Evolutionary conservation across 1,140 invertebrate genomes (phyloP).

Genomic region (Cepaea nemoralis): DNA sequence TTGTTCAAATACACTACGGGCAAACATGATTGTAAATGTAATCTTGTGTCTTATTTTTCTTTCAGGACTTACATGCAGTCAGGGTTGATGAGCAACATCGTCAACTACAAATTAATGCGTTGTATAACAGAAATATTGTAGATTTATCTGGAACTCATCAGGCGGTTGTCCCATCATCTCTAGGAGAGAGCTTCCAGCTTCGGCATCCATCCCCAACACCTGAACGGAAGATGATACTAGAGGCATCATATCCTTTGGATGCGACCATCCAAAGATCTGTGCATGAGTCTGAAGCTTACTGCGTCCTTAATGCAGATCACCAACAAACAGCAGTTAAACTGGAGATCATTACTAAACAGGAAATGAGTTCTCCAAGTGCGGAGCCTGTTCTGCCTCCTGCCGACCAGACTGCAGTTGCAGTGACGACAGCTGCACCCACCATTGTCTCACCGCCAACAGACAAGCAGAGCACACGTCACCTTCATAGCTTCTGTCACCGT

Average conservation of each 20-base stretch:
- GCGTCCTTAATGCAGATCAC: neutral
- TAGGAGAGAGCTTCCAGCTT: neutral
- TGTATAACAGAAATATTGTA: conserved; percentile 25
- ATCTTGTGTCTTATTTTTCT: conserved; percentile 5
- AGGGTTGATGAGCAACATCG: neutral
- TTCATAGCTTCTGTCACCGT: conserved; percentile 26
- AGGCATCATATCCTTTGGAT: neutral
- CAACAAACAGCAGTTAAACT: neutral
- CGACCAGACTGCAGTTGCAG: neutral
- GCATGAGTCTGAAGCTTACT: neutral
- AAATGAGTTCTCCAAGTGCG: neutral
- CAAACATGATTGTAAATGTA: too few relatives aligned
- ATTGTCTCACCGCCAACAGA: neutral
- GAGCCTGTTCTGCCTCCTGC: neutral
- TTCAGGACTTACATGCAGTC: conserved; percentile 20
- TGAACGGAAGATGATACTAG: conserved; percentile 16
- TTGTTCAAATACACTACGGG: too few relatives aligned
- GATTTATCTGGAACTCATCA: neutral
- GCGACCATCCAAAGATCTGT: neutral
- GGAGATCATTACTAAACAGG: neutral
- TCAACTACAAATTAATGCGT: neutral
- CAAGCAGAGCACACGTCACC: neutral
- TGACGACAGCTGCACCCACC: neutral
- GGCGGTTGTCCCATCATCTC: neutral
- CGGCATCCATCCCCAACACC: neutral